Conservation (phyloP, 2,797 vertebrate species). For the Neomorphus geoffroyi region DNA sequence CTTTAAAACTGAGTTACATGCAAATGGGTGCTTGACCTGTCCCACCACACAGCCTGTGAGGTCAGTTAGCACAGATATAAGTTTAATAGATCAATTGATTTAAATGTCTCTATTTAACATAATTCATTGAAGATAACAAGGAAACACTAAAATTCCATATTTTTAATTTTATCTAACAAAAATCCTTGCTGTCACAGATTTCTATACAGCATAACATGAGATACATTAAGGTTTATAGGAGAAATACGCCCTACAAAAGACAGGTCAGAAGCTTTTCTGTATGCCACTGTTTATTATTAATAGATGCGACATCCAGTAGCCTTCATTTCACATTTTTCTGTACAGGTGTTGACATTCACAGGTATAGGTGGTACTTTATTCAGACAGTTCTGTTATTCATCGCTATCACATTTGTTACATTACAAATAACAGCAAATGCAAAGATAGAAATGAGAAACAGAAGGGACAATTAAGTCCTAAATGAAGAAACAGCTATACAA, state of each 20-base stretch:
- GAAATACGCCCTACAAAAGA: not conserved
- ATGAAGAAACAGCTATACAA: not conserved
- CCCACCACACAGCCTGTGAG: not conserved
- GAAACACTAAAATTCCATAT: not conserved
- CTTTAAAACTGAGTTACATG: constrained; percentile 16
- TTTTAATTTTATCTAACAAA: not conserved
- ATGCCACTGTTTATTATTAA: not conserved
- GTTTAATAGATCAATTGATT: constrained; percentile 4
- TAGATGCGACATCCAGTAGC: not conserved
- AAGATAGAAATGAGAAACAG: not conserved
- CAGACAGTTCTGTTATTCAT: not conserved
- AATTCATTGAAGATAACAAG: not conserved
- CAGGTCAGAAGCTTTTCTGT: not conserved
- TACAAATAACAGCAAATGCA: not conserved
- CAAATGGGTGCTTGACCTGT: not conserved
- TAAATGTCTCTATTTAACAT: not conserved
- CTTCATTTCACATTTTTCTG: not conserved
- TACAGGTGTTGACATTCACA: not conserved
- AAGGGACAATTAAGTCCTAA: not conserved
- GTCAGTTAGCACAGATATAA: not conserved
- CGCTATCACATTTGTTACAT: not conserved
- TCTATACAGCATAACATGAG: not conserved
- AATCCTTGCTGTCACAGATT: not conserved
- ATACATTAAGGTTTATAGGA: not conserved
- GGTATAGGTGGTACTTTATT: not conserved